These are phyloP conservation scores for Leptosomus discolor DNA, from an alignment of 2,113 vertebrate genomes.

Conservation along the genomic window DNA sequence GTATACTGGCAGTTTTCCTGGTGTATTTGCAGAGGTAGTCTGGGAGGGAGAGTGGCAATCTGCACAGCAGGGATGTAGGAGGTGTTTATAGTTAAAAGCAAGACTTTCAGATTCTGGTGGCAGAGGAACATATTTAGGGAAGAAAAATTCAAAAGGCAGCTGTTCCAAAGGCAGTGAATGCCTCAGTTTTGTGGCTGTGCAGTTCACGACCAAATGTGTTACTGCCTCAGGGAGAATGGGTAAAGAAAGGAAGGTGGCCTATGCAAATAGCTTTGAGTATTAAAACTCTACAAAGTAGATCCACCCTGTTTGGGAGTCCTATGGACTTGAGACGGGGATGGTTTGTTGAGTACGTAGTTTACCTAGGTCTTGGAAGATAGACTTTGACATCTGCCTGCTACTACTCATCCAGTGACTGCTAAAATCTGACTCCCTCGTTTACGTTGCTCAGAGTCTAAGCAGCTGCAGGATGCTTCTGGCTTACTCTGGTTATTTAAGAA, in stretches of 20 bases:
- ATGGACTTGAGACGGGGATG: not conserved
- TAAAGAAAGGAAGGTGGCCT: not conserved
- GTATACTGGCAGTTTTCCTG: not conserved
- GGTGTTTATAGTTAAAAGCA: conserved; percentile 9
- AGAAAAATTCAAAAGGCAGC: not conserved
- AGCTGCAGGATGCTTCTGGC: not conserved
- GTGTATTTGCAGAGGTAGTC: not conserved
- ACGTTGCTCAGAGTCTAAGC: not conserved
- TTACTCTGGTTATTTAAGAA: not conserved
- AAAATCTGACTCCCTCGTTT: not conserved
- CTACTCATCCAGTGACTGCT: not conserved
- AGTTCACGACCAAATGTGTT: not conserved
- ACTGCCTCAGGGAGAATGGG: not conserved
- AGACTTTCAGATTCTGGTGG: not conserved
- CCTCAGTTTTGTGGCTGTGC: not conserved
- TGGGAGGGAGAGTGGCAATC: not conserved
- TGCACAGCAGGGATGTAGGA: not conserved
- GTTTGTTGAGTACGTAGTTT: not conserved
- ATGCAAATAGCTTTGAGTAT: not conserved
- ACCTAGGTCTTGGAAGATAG: not conserved
- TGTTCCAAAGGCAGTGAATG: not conserved
- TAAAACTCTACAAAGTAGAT: not conserved
- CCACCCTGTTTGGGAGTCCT: not conserved
- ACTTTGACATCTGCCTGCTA: not conserved
- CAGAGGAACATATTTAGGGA: not conserved